Conservation (phyloP, 2,888 invertebrate species). For the Orthosia cruda region DNA sequence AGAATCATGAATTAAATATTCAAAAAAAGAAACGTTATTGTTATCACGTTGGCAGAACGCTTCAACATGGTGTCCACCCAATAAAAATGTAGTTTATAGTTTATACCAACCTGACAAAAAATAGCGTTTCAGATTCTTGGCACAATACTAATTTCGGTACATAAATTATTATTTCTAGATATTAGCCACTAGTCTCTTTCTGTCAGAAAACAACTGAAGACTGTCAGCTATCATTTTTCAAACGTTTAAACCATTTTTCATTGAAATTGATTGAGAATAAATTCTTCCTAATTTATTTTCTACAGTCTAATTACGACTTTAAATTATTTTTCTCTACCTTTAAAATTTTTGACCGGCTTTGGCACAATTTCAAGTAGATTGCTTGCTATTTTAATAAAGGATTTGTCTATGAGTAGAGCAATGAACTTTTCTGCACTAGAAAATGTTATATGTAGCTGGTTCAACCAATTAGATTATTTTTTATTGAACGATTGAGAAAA, state of each 20-base stretch:
- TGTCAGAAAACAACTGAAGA: conserved; percentile 2
- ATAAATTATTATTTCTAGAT: conserved; percentile 31
- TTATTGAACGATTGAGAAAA: not conserved
- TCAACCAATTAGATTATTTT: not conserved
- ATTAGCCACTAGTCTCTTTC: conserved; percentile 7
- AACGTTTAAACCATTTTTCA: conserved; percentile 11
- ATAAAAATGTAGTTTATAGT: not conserved
- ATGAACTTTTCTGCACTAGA: conserved; percentile 17
- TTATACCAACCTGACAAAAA: not conserved
- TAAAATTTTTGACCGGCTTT: conserved; percentile 10
- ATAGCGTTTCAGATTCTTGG: conserved; percentile 16
- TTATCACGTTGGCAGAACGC: not conserved
- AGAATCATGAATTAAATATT: not conserved
- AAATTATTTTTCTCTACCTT: conserved; percentile 16
- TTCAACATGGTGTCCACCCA: not conserved
- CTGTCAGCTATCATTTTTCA: conserved; percentile 35
- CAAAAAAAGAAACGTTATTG: not conserved
- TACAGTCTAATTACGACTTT: not conserved
- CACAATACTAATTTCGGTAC: conserved; percentile 14
- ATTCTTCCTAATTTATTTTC: conserved; percentile 22
- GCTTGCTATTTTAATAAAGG: conserved; percentile 13
- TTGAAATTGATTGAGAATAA: conserved; percentile 5
- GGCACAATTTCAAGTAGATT: conserved; percentile 43
- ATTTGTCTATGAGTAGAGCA: conserved; percentile 29
- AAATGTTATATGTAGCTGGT: not conserved